Evolutionary conservation across 2,113 vertebrate genomes (phyloP).

Genomic region (Macheiramphus alcinus): DNA sequence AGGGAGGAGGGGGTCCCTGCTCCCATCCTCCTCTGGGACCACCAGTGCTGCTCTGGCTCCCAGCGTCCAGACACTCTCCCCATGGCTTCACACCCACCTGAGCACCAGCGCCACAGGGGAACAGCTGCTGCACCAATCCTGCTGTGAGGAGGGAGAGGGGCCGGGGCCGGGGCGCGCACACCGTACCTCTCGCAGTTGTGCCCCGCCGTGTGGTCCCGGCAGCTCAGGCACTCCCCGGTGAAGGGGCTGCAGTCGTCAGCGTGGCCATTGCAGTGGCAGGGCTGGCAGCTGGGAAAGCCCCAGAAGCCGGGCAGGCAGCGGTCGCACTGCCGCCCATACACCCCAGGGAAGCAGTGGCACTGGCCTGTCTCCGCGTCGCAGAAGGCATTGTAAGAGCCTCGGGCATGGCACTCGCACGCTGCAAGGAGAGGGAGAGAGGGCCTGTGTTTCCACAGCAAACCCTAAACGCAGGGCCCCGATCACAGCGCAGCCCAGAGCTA

Average conservation of each 20-base stretch:
- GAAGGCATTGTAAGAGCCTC: conserved; percentile 82
- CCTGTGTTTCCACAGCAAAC: fast-evolving
- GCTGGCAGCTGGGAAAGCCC: conserved; percentile 91
- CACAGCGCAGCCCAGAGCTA: neutral
- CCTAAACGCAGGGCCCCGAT: neutral
- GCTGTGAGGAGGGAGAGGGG: neutral
- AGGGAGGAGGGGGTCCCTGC: neutral
- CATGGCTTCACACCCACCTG: fast-evolving
- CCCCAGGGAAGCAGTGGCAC: conserved; percentile 85
- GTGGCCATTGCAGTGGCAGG: conserved; percentile 90
- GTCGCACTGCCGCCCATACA: conserved; percentile 86
- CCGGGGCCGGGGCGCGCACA: fast-evolving
- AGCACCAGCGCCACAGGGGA: neutral
- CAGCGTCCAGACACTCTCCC: neutral
- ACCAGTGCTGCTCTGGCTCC: neutral
- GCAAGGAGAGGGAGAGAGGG: neutral
- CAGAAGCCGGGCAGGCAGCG: conserved; percentile 88
- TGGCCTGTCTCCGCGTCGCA: conserved; percentile 86
- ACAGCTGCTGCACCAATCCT: neutral
- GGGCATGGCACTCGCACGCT: conserved; percentile 87
- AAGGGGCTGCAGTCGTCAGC: conserved; percentile 79
- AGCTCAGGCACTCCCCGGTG: conserved; percentile 83
- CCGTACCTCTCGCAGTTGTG: conserved; percentile 87
- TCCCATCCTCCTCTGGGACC: neutral
- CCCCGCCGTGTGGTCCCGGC: conserved; percentile 84